A percentile compares a stretch with the other conserved stretches of the same genome.
These are phyloP conservation scores for Axinella damicornis DNA, from an alignment of 37 sponge, comb jelly and placozoan species.

Conservation along the genomic window DNA sequence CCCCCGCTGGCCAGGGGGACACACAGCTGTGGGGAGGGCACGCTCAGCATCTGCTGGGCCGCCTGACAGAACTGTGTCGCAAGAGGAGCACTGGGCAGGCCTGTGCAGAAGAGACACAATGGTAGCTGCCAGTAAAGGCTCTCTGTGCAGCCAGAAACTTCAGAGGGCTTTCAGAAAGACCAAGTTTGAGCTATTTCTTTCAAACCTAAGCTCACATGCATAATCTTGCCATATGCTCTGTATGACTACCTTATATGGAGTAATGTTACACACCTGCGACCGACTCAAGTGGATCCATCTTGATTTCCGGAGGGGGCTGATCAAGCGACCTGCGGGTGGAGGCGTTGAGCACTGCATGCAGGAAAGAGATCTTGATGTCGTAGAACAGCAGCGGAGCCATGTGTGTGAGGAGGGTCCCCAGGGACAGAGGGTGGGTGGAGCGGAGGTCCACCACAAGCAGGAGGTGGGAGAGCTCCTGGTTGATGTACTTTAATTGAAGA, in stretches of 20 bases:
- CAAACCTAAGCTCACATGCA: too few relatives aligned
- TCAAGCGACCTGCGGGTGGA: constrained; percentile 79
- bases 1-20: constrained; percentile 94
- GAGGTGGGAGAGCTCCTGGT: constrained; percentile 61
- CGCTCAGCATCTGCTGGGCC: constrained; percentile 80
- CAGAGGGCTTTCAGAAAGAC: too few relatives aligned
- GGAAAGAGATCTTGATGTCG: constrained; percentile 82
- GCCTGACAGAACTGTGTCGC: constrained; percentile 90
- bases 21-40: constrained; percentile 88
- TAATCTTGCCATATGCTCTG: too few relatives aligned
- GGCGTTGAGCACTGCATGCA: constrained; percentile 84
- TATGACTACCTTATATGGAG: not conserved
- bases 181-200: too few relatives aligned
- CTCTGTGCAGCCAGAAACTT: too few relatives aligned
- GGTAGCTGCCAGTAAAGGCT: too few relatives aligned
- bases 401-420: constrained; percentile 54
- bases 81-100: constrained; percentile 34
- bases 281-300: constrained; percentile 89
- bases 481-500: constrained; percentile 75
- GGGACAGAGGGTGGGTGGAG: constrained; percentile 57
- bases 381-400: constrained; percentile 79
- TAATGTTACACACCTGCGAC: constrained; percentile 29
- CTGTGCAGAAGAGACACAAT: constrained; percentile 21
- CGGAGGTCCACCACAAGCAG: constrained; percentile 78
- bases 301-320: constrained; percentile 91